phyloP scores from a whole-genome alignment of 2,888 invertebrate genomes.

The Nomada goodeniana region DNA sequence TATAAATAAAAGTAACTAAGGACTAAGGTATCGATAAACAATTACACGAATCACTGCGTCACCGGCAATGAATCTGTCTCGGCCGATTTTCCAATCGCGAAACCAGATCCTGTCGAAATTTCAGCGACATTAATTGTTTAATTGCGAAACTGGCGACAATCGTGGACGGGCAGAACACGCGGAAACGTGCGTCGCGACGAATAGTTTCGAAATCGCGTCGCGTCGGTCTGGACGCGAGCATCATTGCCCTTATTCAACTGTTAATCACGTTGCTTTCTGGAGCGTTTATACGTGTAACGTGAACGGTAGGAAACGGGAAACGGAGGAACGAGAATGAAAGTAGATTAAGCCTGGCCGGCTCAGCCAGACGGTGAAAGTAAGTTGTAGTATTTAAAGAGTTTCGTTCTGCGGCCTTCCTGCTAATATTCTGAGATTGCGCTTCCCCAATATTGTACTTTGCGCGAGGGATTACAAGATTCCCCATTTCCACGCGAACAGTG shows the following conservation, averaged over 20 bases:
- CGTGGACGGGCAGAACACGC: conserved; percentile 5
- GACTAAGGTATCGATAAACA: not conserved
- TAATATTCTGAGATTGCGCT: conserved; percentile 20
- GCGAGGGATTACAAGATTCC: not conserved
- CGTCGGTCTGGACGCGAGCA: conserved; percentile 20
- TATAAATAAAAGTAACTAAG: too few species aligned
- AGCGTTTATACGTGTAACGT: conserved; percentile 26
- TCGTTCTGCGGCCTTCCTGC: conserved; percentile 5
- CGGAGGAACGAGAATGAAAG: conserved; percentile 21
- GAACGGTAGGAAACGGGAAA: not conserved
- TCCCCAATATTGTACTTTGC: not conserved
- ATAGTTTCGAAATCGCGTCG: conserved; percentile 26
- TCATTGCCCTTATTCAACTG: conserved; percentile 37
- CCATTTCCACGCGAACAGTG: not conserved
- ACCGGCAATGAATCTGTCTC: not conserved
- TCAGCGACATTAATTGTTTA: conserved; percentile 19
- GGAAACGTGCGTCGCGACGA: conserved; percentile 20
- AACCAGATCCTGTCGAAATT: conserved; percentile 6
- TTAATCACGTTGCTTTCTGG: conserved; percentile 38
- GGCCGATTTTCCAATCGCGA: not conserved
- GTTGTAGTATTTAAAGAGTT: conserved; percentile 34
- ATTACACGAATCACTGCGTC: not conserved
- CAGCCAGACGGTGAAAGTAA: conserved; percentile 27
- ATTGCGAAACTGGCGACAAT: not conserved
- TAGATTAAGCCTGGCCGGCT: conserved; percentile 30